A percentile compares a stretch with the other conserved stretches of the same genome.
Conservation (phyloP, 2,888 invertebrate species). For the Spodoptera picta region DNA sequence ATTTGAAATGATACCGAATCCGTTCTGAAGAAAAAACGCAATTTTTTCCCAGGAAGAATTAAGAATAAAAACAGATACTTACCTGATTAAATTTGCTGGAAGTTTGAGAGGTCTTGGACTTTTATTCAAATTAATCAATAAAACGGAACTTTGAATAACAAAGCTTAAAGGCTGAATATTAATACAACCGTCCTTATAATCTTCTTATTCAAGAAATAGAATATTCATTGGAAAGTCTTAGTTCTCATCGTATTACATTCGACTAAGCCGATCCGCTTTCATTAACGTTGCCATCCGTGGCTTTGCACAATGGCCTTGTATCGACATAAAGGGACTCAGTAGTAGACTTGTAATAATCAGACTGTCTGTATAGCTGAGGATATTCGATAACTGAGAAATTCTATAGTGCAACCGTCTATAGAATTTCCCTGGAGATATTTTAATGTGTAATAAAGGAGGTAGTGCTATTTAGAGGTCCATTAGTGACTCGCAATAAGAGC, state of each 20-base stretch:
- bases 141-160: conserved; percentile 1
- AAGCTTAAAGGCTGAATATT: conserved; percentile 10
- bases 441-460: no score
- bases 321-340: conserved; percentile 11
- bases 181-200: conserved; percentile 18
- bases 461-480: no score
- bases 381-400: background rate
- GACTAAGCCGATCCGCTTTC: conserved; percentile 41
- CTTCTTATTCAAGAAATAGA: conserved; percentile 26
- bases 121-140: no score
- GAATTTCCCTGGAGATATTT: conserved; percentile 14
- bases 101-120: no score
- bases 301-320: conserved; percentile 19
- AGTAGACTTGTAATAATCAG: conserved; percentile 12
- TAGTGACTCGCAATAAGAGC: no score
- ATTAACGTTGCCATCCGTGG: conserved; percentile 32
- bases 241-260: conserved; percentile 30
- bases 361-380: background rate
- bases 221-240: conserved; percentile 35
- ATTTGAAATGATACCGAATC: no score
- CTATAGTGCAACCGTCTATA: background rate
- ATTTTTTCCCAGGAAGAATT: no score
- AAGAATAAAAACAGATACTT: no score
- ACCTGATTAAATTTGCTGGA: no score
- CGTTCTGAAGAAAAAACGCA: no score